Evolutionary conservation across 2,113 vertebrate genomes (phyloP).

Genomic region (Dicerorhinus sumatrensis): DNA sequence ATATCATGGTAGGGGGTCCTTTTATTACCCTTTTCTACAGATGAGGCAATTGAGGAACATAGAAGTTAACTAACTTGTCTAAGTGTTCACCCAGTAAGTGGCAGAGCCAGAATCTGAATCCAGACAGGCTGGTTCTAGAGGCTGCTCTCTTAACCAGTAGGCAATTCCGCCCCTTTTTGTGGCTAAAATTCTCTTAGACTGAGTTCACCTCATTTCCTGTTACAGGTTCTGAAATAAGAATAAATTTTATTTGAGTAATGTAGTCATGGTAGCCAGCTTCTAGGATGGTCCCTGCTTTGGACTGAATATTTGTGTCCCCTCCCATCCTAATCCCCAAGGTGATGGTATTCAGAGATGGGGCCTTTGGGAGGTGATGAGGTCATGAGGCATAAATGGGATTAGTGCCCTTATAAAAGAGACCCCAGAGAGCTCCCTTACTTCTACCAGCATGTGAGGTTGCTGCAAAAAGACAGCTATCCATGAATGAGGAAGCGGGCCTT

Average conservation of each 20-base stretch:
- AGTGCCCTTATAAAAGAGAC: neutral
- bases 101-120: neutral
- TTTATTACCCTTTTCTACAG: neutral
- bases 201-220: neutral
- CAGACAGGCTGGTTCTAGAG: neutral
- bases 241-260: neutral
- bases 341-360: neutral
- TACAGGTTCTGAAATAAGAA: neutral
- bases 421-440: neutral
- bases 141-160: neutral
- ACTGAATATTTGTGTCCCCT: neutral
- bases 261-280: neutral
- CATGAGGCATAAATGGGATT: neutral
- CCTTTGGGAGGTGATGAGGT: neutral
- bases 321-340: neutral
- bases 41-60: neutral
- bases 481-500: neutral
- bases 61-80: neutral
- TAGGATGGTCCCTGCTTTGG: neutral
- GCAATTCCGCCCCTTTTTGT: neutral
- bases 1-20: neutral
- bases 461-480: neutral
- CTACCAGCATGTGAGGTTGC: too few relatives aligned
- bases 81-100: neutral
- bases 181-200: neutral